Evolutionary conservation across 2,113 vertebrate species (phyloP).

Genomic region (Apteryx owenii): DNA sequence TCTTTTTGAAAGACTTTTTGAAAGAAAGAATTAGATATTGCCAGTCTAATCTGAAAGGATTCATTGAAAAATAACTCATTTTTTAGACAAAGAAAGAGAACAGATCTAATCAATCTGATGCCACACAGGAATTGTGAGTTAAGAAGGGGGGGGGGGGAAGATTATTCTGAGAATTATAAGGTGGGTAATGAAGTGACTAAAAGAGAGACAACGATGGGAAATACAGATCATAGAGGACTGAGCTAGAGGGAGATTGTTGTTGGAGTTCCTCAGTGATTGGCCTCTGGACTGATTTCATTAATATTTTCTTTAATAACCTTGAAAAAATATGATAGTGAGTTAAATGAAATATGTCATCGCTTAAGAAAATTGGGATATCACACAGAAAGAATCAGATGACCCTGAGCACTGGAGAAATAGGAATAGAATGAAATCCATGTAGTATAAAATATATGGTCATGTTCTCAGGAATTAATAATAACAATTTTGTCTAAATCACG

Average conservation of each 20-base stretch:
- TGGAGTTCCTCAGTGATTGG: background rate
- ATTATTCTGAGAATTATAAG: constrained; percentile 52
- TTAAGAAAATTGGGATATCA: constrained; percentile 2
- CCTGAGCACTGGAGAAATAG: background rate
- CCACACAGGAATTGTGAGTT: constrained; percentile 60
- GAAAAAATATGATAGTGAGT: constrained; percentile 20
- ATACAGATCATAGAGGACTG: background rate
- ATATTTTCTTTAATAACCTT: constrained; percentile 55
- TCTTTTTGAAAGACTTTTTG: constrained; percentile 30
- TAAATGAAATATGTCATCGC: constrained; percentile 14
- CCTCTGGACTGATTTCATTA: constrained; percentile 48
- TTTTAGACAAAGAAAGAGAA: constrained; percentile 19
- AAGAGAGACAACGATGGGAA: background rate
- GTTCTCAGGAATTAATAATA: background rate
- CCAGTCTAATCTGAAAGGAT: constrained; percentile 28
- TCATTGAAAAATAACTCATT: constrained; percentile 49
- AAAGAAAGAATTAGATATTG: constrained; percentile 45
- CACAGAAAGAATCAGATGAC: background rate
- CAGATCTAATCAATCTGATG: constrained; percentile 42
- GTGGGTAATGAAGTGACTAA: background rate
- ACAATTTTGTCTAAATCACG: background rate
- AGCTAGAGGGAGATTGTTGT: background rate
- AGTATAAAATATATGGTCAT: background rate
- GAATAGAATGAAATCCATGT: background rate
- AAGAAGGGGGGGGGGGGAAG: background rate